Evolutionary conservation across 2,888 invertebrate species (phyloP), one percentile per base, ranked within the genome.

Genomic region (Leptogaster cylindrica): DNA sequence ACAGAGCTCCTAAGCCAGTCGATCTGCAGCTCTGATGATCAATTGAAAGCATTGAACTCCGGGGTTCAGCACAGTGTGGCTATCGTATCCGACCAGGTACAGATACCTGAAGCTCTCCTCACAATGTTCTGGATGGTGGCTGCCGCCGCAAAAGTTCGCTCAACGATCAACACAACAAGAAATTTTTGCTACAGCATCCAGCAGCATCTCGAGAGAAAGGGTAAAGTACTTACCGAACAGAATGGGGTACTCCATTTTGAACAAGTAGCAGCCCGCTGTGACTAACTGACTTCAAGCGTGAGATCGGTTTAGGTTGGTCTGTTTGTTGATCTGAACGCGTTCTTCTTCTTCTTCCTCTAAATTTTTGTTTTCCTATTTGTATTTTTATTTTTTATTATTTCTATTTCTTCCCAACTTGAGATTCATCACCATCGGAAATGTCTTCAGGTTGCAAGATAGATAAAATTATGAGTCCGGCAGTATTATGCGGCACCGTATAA

Each of bases 221-320:
- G 52, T 16, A 16, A 18, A 52, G 52, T 31, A 52, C 52, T 52
- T 52, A 52, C 52, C 52, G 52, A 18, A n/a, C 18, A 3, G 52
- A 31, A 23, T 8, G 58, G n/a, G 41, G 8, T 39, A 58, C 58
- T 58, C 41, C 58, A 58, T 41, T 58, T 41, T 14, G 25, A 58
- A 39, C 58, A 58, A 58, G 58, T 58, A 58, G 58, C 58, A 58
- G 20, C 39, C 20, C 14, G 58, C 58, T 58, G 58, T 58, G 58
- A 58, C 58, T 58, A 58, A 58, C 58, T 41, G 58, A 58, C 58
- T 39, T 58, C 58, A 36, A 58, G 58, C 41, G 39, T 58, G 41
- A 58, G 58, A 58, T 58, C 41, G 39, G 58, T 23, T 41, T 58
- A 41, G 52, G 39, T 23, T 39, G n/a, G 3, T n/a, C 20, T 58